phyloP scores from a whole-genome alignment of 2,797 vertebrate species.

The Chrosomus eos region DNA sequence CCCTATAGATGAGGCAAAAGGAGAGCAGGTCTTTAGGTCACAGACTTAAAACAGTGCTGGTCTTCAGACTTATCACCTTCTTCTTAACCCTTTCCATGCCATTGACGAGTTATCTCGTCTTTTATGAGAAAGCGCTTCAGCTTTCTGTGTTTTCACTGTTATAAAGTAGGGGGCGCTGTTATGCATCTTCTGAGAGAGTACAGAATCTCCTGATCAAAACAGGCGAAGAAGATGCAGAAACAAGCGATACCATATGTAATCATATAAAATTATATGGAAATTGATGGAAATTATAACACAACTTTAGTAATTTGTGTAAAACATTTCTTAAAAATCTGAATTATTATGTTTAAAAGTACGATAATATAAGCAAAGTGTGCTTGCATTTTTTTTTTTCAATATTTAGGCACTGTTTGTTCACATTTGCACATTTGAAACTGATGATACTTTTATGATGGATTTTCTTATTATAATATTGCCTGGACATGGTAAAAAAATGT shows the following conservation, averaged over 20 bases:
- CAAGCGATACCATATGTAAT: too few relatives aligned
- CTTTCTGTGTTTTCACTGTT: too few relatives aligned
- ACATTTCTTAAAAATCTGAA: not conserved
- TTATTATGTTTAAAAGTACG: not conserved
- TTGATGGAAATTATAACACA: not conserved
- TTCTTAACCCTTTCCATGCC: too few relatives aligned
- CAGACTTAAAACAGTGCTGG: not conserved
- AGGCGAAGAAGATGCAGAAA: too few relatives aligned
- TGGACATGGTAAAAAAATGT: not conserved
- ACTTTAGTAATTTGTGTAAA: not conserved
- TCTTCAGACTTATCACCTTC: not conserved
- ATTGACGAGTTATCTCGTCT: too few relatives aligned
- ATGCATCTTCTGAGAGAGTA: too few relatives aligned
- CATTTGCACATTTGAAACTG: not conserved
- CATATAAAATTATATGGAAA: too few relatives aligned
- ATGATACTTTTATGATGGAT: not conserved
- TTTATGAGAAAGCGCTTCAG: too few relatives aligned
- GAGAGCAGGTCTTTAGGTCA: constrained; percentile 24
- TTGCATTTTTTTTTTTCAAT: not conserved
- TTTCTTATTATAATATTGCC: not conserved
- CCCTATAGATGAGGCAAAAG: constrained; percentile 26
- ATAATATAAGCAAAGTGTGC: not conserved
- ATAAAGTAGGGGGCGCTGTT: too few relatives aligned
- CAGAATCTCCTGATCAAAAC: too few relatives aligned
- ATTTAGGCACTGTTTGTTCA: not conserved